Conservation (phyloP, 1,140 invertebrate species). For the Microplitis demolitor region DNA sequence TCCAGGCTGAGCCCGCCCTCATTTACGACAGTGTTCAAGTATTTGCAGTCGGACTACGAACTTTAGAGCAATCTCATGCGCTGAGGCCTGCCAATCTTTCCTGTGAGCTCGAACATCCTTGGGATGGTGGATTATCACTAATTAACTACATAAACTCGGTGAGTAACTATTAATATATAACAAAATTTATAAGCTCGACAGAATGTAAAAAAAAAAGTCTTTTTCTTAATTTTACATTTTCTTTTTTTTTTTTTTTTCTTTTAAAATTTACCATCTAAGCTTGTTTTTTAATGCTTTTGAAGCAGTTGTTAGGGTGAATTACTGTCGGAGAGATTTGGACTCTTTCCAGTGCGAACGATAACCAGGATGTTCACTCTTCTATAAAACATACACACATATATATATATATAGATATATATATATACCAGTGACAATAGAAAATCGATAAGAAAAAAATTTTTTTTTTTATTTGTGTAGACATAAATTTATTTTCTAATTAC, state of each 20-base stretch:
- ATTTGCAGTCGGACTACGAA: slow-evolving; percentile 74
- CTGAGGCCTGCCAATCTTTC: slow-evolving; percentile 71
- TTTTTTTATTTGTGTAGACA: no score
- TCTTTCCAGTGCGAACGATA: slow-evolving; percentile 45
- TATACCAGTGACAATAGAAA: background rate
- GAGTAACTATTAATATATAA: slow-evolving; percentile 44
- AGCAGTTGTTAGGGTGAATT: slow-evolving; percentile 43
- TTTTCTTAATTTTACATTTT: background rate
- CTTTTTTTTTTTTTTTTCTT: background rate
- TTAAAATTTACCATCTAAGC: background rate
- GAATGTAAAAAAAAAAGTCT: background rate
- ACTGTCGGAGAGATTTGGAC: slow-evolving; percentile 44
- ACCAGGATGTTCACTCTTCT: slow-evolving; percentile 34
- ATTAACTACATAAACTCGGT: slow-evolving; percentile 82
- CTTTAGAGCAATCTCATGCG: slow-evolving; percentile 69
- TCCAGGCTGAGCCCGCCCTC: slow-evolving; percentile 77
- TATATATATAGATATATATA: slow-evolving; percentile 33
- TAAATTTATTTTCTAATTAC: no score
- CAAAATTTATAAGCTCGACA: background rate
- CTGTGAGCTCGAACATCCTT: slow-evolving; percentile 74
- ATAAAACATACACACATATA: slow-evolving; percentile 37
- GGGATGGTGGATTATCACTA: slow-evolving; percentile 79
- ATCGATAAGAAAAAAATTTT: no score
- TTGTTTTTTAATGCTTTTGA: background rate
- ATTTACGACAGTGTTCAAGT: slow-evolving; percentile 81